Evolutionary conservation across 1,140 invertebrate genomes (phyloP).

Genomic region (Phthorimaea operculella): DNA sequence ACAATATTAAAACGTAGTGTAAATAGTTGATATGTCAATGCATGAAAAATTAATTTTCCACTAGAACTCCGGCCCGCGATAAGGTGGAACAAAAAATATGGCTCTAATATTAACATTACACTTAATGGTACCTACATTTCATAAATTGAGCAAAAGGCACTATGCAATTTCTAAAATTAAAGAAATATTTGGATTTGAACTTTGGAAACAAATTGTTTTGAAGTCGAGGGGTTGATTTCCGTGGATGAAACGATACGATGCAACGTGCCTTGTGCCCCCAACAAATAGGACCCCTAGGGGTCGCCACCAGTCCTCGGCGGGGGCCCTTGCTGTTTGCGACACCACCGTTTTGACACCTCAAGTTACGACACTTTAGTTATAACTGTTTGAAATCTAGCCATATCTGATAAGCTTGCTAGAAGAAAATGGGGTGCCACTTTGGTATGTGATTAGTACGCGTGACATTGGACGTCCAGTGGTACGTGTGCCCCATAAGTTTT

Average conservation of each 20-base stretch:
- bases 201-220: slow-evolving; percentile 27
- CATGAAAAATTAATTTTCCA: no score
- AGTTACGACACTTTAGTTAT: no score
- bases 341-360: not conserved
- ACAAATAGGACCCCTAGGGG: slow-evolving; percentile 17
- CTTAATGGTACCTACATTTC: slow-evolving; percentile 28
- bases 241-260: slow-evolving; percentile 20
- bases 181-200: slow-evolving; percentile 35
- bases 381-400: no score
- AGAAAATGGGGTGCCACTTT: no score
- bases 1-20: not conserved
- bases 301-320: not conserved
- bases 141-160: slow-evolving; percentile 56
- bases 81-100: slow-evolving; percentile 20
- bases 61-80: slow-evolving; percentile 11
- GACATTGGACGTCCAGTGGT: no score
- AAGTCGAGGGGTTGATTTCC: slow-evolving; percentile 12
- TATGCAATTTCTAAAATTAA: slow-evolving; percentile 44
- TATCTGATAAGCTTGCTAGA: no score
- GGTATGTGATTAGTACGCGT: no score
- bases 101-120: slow-evolving; percentile 24
- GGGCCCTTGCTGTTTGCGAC: not conserved
- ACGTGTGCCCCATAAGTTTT: no score
- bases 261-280: slow-evolving; percentile 51
- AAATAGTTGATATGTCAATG: no score